phyloP scores from a whole-genome alignment of 1,140 invertebrate genomes.

The Neodiprion pinetum region DNA sequence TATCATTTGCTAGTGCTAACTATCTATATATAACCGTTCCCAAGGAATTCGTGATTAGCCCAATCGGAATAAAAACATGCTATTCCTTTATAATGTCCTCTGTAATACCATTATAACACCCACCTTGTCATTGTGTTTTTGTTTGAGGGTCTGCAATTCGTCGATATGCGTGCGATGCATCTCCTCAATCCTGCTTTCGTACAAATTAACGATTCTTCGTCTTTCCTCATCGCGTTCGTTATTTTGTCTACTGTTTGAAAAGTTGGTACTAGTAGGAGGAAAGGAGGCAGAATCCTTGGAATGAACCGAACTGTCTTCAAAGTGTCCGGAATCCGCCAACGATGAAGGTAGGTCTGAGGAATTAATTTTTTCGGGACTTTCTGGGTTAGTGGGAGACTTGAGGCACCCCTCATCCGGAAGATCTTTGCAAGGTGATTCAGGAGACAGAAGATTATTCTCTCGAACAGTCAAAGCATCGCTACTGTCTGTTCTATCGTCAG shows the following conservation, averaged over 20 bases:
- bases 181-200: constrained; percentile 77
- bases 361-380: constrained; percentile 38
- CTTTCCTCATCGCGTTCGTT: constrained; percentile 68
- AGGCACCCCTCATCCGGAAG: constrained; percentile 38
- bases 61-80: not conserved
- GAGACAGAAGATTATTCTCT: constrained; percentile 66
- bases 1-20: too few relatives aligned
- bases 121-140: constrained; percentile 80
- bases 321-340: constrained; percentile 84
- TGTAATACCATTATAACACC: constrained; percentile 29
- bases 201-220: constrained; percentile 71
- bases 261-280: constrained; percentile 8
- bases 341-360: constrained; percentile 57
- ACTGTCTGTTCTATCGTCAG: constrained; percentile 73
- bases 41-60: too few relatives aligned
- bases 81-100: constrained; percentile 9
- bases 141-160: constrained; percentile 74
- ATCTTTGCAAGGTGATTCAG: constrained; percentile 49
- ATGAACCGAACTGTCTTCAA: constrained; percentile 80
- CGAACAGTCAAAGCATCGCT: constrained; percentile 77
- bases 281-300: constrained; percentile 71
- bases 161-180: constrained; percentile 73
- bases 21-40: too few relatives aligned
- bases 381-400: constrained; percentile 29
- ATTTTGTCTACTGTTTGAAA: constrained; percentile 12